Base-by-base conservation (phyloP, 2,797 vertebrate genomes). In the Rhyacichthys aspro region DNA sequence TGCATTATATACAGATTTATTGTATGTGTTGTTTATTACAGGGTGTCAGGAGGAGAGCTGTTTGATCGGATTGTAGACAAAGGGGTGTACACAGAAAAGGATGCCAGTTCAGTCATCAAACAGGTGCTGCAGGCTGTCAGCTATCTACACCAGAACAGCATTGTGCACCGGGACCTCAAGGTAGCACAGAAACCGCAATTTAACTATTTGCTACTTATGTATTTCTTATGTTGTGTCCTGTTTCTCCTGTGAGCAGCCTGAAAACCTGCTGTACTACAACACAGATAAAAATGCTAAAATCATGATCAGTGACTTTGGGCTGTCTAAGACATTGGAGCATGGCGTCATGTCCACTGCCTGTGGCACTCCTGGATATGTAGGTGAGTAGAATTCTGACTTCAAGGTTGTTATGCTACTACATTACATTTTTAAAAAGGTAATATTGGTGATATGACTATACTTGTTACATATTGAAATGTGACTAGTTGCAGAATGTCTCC, bases 261-360 rank as follows among this genome's bases (percentile, higher is more conserved):
- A 98, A 87, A 98, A 98, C 86, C 90, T 98, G 38, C 91, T 98
- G 14, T 98, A 95, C 85, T 94, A 94, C 46, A 96, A 89, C 52
- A 86, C 91, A 0, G 96, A 97, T 1, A 93, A 96, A 71, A 95
- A 98, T 16, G 91, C 97, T 3, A 98, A 96, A 81, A 98, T 98
- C 82, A 98, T 98, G 97, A 94, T 98, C 86, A 98, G 94, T 6
- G 97, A 98, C 79, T 98, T 98, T 0, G 97, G 97, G 16, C 80
- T 98, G 76, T 98, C 96, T 0, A 98, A 98, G 81, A 95, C 96
- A 57, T 70, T 95, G 53, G 96, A 96, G 70, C 95, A 87, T 0
- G 95, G 95, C 0, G 90, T 96, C 74, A 98, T 97, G 96, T 96
- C 95, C 38, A 98, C 96, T 0, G 95, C 96, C 50, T 98, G 96